Base-by-base conservation (phyloP, 2,113 vertebrate genomes). In the Gymnobelideus leadbeateri region DNA sequence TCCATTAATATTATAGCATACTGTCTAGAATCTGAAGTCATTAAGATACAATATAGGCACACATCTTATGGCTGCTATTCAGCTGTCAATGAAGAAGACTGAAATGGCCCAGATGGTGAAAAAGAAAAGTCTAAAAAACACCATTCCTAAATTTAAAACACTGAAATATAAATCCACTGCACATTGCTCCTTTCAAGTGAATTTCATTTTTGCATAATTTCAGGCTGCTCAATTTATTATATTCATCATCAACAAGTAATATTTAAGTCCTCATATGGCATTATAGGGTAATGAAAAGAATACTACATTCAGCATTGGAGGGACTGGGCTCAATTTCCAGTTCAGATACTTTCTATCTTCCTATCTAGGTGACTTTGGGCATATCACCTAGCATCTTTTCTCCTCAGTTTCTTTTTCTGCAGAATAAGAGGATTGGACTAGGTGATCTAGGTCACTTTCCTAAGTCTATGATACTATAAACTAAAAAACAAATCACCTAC, bases 201-300 rank as follows among this genome's bases (percentile, higher is more conserved):
- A 84, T 84, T n/a, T 43, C 68, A 84, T 84, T 84, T 84, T 84
- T 84, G 68, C 68, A 84, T 84, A 84, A 84, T 84, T 84, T 84
- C 68, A 84, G 68, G 68, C 25, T 96, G 47, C 57, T 91, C 8
- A 19, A 43, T 97, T 92, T 57, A 47, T 98, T 55, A 95, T 95
- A 95, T 89, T 97, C 55, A 96, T 14, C 43, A 95, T 89, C 95
- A 97, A 91, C 93, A 97, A 94, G 91, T 94, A 68, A 53, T 95
- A 92, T 95, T 96, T 61, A 95, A 95, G 94, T 96, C 52, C 96
- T 95, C 51, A 94, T 96, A 0, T 92, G 93, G 94, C 97, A 97
- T 84, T 43, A 43, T 43, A 84, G 16, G 68, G 68, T 8, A 84
- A 84, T 84, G 68, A 84, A n/a, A n/a, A 84, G 68, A 84, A 16